Base-by-base conservation (phyloP, 2,797 vertebrate genomes). In the Oreochromis mossambicus region DNA sequence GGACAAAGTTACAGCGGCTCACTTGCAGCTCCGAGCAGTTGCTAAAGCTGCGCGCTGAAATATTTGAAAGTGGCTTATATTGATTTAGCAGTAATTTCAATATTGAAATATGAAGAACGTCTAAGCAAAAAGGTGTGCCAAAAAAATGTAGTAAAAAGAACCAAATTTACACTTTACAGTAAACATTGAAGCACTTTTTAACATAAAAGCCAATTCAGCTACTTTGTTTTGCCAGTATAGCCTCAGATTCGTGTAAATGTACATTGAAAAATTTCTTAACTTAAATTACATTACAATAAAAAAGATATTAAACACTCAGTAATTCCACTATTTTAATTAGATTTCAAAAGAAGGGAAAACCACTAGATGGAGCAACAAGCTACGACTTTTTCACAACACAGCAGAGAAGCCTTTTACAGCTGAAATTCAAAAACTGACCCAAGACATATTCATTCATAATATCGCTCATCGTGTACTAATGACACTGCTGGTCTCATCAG, bases 281-380 rank as follows among this genome's bases (percentile, higher is more conserved):
- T n/a, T 32, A 32, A 75, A 50, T 32, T 50, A 12, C 26, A 50
- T 13, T n/a, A 50, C 43, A 32, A 13, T 32, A 19, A 19, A 75
- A 17, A 48, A 12, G 41, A 75, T 48, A 50, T n/a, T 26, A 48
- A 75, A 8, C 43, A 48, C 21, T 68, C 13, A 70, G 19, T 19
- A 50, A 75, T 50, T 50, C 10, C 43, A 50, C 24, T 50, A 29
- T 11, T 75, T 50, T n/a, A 50, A 50, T 75, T n/a, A 1, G 43
- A 48, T 19, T 73, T 73, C 26, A 50, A 19, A 75, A 73, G 66
- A 15, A 68, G 21, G 52, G 6, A n/a, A 15, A 29, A 21, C 73
- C 87, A 88, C 76, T 41, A 89, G 82, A 77, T 73, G 81, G 56
- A 87, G 82, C 78, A 87, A 85, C 54, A 36, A 79, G 73, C 51